Percentiles rank a stretch among this genome's conserved stretches.
Evolutionary conservation across 1,140 invertebrate species (phyloP).

Genomic region (silkworm (Bombyx mori)): ASM3026992v2 NC_085118.1:6081501-6082000

Average conservation of each 20-base stretch:
- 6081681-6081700: conserved; percentile 60
- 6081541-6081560: conserved; percentile 61
- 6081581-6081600: conserved; percentile 60
- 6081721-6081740: conserved; percentile 46
- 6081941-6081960: too few species aligned
- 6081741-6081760: conserved; percentile 35
- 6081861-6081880: conserved; percentile 27
- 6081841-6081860: conserved; percentile 40
- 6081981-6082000: too few species aligned
- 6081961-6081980: too few species aligned
- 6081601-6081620: conserved; percentile 53
- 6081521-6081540: conserved; percentile 30
- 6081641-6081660: conserved; percentile 64
- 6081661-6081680: conserved; percentile 41
- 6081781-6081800: conserved; percentile 50
- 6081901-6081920: too few species aligned
- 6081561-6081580: conserved; percentile 44
- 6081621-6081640: conserved; percentile 64
- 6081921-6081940: too few species aligned
- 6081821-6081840: conserved; percentile 57
- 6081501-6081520: conserved; percentile 30
- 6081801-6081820: conserved; percentile 49
- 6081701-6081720: conserved; percentile 52
- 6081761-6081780: conserved; percentile 42
- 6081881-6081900: conserved; percentile 22